A percentile compares a stretch with the other conserved stretches of the same genome.
Conservation (phyloP, 2,888 invertebrate species). For the Glyphotaelius pellucidus region DNA sequence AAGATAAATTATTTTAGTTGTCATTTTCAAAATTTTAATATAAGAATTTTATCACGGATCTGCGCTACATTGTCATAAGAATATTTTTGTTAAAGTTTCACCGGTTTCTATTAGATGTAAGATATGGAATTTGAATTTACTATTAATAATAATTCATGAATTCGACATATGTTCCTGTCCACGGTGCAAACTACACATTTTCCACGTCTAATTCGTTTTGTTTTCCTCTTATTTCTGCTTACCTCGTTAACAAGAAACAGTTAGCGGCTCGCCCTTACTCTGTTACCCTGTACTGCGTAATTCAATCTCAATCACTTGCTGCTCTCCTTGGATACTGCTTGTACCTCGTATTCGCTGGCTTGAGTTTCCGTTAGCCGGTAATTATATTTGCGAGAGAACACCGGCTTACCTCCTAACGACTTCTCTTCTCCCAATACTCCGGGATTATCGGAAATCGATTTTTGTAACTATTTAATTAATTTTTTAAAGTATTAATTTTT, state of each 20-base stretch:
- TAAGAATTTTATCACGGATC: no score
- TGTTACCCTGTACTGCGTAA: constrained; percentile 59
- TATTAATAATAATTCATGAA: neutral
- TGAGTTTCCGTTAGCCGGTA: constrained; percentile 62
- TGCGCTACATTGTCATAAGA: no score
- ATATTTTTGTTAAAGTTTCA: no score
- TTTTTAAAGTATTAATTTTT: neutral
- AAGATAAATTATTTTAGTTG: no score
- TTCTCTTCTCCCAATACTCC: constrained; percentile 49
- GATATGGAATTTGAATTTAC: no score
- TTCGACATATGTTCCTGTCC: neutral
- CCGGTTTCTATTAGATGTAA: no score
- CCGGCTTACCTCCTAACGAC: constrained; percentile 54
- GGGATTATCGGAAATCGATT: constrained; percentile 48
- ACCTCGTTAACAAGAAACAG: constrained; percentile 52
- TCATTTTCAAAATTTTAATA: no score
- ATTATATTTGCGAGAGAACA: constrained; percentile 62
- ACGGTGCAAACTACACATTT: neutral
- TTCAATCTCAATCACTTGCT: constrained; percentile 65
- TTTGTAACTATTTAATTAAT: neutral
- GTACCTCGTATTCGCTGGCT: constrained; percentile 37
- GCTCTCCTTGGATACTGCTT: constrained; percentile 4
- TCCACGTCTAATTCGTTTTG: constrained; percentile 50
- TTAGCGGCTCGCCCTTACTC: constrained; percentile 53
- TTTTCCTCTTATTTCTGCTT: constrained; percentile 57